These are phyloP conservation scores for Drosophila athabasca DNA, from an alignment of 1,140 invertebrate genomes.

Conservation along the genomic window DNA sequence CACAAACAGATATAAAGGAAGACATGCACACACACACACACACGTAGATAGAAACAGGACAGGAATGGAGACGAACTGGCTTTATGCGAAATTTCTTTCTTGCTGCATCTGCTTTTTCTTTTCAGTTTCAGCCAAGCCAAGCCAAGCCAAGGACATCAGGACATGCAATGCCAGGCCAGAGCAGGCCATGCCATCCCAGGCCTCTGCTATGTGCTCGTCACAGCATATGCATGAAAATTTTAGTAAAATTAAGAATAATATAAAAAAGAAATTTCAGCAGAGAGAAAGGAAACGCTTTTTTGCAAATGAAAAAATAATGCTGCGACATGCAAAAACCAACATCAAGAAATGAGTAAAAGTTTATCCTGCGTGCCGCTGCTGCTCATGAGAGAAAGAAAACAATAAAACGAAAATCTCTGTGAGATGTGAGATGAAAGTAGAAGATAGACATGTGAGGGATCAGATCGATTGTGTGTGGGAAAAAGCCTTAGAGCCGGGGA, in stretches of 20 bases:
- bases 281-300: constrained; percentile 33
- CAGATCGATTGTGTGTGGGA: constrained; percentile 63
- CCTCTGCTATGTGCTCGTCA: too few species aligned
- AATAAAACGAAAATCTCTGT: background rate
- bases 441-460: constrained; percentile 27
- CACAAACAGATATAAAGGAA: background rate
- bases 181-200: background rate
- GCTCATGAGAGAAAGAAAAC: background rate
- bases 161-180: too few species aligned
- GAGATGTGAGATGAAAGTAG: background rate
- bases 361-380: background rate
- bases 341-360: constrained; percentile 31
- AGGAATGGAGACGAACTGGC: constrained; percentile 16
- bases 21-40: background rate
- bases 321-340: constrained; percentile 62
- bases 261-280: constrained; percentile 46
- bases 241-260: constrained; percentile 72
- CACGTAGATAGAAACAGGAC: too few species aligned
- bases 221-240: constrained; percentile 43
- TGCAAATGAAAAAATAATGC: constrained; percentile 71
- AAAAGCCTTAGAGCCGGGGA: constrained; percentile 44
- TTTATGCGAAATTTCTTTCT: constrained; percentile 48
- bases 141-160: constrained; percentile 3
- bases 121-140: constrained; percentile 5
- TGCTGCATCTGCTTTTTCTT: constrained; percentile 59